Evolutionary conservation across 2,888 invertebrate species (phyloP).

Genomic region (Azorinus chamasolen): DNA sequence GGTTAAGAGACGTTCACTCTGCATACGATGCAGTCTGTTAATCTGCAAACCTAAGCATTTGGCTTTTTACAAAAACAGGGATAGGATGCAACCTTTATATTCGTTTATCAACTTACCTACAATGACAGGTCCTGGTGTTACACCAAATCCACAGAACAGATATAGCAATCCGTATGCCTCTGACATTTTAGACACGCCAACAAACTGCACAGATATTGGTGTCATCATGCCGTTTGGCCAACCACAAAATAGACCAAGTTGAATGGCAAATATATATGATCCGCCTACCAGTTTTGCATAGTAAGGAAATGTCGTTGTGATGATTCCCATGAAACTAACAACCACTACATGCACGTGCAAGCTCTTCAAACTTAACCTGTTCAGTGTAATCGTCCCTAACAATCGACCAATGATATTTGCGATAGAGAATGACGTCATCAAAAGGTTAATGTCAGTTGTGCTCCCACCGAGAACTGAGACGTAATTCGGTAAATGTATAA

Average conservation of each 20-base stretch:
- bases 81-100: too few species aligned
- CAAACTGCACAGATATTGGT: slow-evolving; percentile 55
- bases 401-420: slow-evolving; percentile 50
- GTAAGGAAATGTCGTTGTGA: slow-evolving; percentile 45
- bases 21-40: too few species aligned
- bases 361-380: slow-evolving; percentile 25
- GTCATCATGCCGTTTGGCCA: slow-evolving; percentile 60
- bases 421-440: slow-evolving; percentile 53
- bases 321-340: slow-evolving; percentile 29
- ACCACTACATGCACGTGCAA: slow-evolving; percentile 29
- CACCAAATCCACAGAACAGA: slow-evolving; percentile 60
- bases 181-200: slow-evolving; percentile 52
- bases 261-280: slow-evolving; percentile 38
- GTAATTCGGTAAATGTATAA: slow-evolving; percentile 59
- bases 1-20: too few species aligned
- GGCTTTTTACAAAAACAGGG: too few species aligned
- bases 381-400: slow-evolving; percentile 34
- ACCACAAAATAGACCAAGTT: slow-evolving; percentile 58
- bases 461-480: slow-evolving; percentile 36
- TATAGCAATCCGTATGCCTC: slow-evolving; percentile 61
- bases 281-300: slow-evolving; percentile 36
- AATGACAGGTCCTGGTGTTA: slow-evolving; percentile 55
- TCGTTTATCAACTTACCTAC: slow-evolving; percentile 43
- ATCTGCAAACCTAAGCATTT: too few species aligned
- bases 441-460: slow-evolving; percentile 25